Conservation (phyloP, 2,797 vertebrate species). For the Gallinago stenura region DNA sequence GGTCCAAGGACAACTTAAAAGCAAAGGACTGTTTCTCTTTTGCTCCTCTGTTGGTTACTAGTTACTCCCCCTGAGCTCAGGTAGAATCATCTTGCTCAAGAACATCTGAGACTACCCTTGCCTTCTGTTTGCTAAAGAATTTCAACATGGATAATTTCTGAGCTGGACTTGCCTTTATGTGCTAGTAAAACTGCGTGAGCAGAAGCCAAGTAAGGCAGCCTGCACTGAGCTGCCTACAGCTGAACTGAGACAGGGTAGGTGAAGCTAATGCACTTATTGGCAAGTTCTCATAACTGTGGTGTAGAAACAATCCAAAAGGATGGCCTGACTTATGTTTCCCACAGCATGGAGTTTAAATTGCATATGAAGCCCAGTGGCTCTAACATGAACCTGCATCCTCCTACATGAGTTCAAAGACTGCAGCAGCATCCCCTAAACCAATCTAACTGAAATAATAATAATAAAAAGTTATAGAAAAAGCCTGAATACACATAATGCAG, state of each 20-base stretch:
- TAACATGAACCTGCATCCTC: not conserved
- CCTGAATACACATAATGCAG: not conserved
- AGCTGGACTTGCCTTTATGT: not conserved
- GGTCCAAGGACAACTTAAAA: not conserved
- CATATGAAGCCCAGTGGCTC: not conserved
- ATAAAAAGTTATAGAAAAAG: not conserved
- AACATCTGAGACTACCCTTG: not conserved
- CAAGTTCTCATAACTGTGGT: not conserved
- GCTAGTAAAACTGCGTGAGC: not conserved
- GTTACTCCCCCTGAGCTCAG: not conserved
- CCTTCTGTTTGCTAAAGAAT: not conserved
- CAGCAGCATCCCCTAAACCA: not conserved
- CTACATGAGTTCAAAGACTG: not conserved
- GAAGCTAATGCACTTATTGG: not conserved
- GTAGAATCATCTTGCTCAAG: not conserved
- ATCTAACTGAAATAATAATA: not conserved
- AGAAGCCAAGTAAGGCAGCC: not conserved
- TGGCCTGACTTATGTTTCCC: not conserved
- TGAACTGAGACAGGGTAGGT: not conserved
- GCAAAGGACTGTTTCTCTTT: not conserved
- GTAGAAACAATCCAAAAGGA: not conserved
- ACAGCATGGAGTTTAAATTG: not conserved
- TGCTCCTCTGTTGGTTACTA: not conserved
- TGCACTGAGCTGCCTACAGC: not conserved
- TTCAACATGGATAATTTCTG: not conserved